These are phyloP conservation scores for Pristionchus entomophagus DNA, from an alignment of 2,888 invertebrate species.

Conservation along the genomic window DNA sequence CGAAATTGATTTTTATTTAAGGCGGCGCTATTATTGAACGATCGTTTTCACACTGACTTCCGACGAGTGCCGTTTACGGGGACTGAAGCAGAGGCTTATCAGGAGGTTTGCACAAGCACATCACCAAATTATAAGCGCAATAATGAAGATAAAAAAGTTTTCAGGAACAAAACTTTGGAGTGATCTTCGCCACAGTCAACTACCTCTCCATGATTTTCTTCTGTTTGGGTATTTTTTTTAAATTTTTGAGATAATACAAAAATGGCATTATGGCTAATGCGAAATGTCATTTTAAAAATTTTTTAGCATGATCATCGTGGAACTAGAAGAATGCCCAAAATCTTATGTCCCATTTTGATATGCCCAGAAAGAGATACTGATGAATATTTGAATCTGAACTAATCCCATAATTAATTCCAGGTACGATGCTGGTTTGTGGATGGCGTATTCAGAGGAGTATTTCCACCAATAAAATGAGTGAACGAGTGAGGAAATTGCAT, in stretches of 20 bases:
- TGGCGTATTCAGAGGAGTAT: slow-evolving; percentile 6
- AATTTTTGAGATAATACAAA: background rate
- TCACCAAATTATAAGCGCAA: background rate
- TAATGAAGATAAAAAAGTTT: background rate
- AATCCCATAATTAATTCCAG: background rate
- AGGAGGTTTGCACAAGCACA: background rate
- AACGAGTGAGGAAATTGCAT: background rate
- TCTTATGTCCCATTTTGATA: too few species aligned
- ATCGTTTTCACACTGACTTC: background rate
- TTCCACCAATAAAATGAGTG: background rate
- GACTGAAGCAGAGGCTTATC: background rate
- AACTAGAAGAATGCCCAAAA: background rate
- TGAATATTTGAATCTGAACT: too few species aligned
- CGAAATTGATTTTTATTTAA: too few species aligned
- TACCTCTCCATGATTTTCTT: background rate
- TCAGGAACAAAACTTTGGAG: background rate
- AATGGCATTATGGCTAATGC: too few species aligned
- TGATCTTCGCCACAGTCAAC: background rate
- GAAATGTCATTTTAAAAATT: background rate
- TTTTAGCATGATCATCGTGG: too few species aligned
- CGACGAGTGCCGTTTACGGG: background rate
- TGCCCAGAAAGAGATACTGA: too few species aligned
- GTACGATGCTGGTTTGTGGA: background rate
- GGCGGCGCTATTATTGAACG: background rate
- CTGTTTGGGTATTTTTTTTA: background rate